These are phyloP conservation scores for Cephus rjabovi DNA, from an alignment of 2,888 invertebrate species.

Conservation along the genomic window DNA sequence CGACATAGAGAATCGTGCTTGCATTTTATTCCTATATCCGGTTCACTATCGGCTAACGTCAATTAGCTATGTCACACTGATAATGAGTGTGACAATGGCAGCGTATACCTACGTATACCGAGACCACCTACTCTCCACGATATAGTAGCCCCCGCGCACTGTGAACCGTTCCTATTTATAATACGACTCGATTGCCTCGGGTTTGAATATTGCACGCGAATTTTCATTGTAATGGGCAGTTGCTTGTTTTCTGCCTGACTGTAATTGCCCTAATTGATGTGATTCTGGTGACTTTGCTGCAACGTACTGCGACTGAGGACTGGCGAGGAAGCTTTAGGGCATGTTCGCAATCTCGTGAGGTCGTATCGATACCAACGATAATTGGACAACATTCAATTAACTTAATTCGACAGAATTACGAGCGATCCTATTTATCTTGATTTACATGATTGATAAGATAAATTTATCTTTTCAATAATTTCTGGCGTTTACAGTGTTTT, in stretches of 20 bases:
- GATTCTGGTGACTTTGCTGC: background rate
- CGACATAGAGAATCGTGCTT: background rate
- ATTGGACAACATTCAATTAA: background rate
- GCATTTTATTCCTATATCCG: background rate
- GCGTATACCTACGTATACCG: background rate
- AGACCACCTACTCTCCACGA: background rate
- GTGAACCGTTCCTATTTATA: background rate
- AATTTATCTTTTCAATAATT: background rate
- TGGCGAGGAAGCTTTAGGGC: background rate
- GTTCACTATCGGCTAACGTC: background rate
- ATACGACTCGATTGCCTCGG: background rate
- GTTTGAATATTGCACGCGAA: background rate
- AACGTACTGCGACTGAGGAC: background rate
- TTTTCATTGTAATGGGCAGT: background rate
- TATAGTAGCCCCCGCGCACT: background rate
- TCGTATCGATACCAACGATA: background rate
- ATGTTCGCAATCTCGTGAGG: background rate
- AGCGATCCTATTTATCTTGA: background rate
- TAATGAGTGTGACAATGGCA: background rate
- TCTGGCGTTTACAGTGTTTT: background rate
- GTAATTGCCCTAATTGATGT: background rate
- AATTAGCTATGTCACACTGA: background rate
- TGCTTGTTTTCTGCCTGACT: background rate
- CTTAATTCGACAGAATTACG: background rate
- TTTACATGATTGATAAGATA: background rate